Evolutionary conservation across 92 coral and sea anemone genomes (phyloP).

Genomic region (Diadumene lineata): DNA sequence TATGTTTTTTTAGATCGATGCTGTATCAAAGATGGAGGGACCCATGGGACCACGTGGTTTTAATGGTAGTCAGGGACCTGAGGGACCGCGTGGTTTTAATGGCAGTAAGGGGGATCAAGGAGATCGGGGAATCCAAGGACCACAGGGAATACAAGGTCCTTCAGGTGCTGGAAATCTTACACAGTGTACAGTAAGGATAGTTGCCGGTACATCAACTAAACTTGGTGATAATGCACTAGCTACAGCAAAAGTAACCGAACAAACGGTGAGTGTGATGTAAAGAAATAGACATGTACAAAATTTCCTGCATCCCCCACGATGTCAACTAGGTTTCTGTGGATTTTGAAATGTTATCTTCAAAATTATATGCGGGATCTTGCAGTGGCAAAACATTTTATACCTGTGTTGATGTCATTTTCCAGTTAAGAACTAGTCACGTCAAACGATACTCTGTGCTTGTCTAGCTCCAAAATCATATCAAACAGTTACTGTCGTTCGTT

Average conservation of each 20-base stretch:
- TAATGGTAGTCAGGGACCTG: constrained; percentile 13
- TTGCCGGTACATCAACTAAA: neutral
- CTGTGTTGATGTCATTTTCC: too few species aligned
- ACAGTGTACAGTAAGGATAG: neutral
- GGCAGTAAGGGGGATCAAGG: constrained; percentile 11
- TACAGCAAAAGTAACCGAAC: neutral
- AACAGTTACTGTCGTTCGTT: too few species aligned
- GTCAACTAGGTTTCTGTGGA: too few species aligned
- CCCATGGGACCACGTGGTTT: constrained; percentile 27
- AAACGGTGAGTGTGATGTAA: neutral
- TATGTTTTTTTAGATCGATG: constrained; percentile 8
- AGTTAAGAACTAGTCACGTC: too few species aligned
- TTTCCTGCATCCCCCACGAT: too few species aligned
- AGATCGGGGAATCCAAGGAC: constrained; percentile 1
- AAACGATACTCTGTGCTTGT: too few species aligned
- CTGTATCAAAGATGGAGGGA: constrained; percentile 22
- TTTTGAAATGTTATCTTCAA: too few species aligned
- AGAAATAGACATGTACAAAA: neutral
- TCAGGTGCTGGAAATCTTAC: constrained; percentile 15
- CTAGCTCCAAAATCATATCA: too few species aligned
- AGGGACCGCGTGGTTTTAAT: constrained; percentile 2
- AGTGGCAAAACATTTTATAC: too few species aligned
- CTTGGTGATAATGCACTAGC: neutral
- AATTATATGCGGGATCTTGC: too few species aligned
- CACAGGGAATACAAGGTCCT: constrained; percentile 15